Evolutionary conservation across 2,797 vertebrate genomes (phyloP).

Genomic region (Coreius guichenoti): DNA sequence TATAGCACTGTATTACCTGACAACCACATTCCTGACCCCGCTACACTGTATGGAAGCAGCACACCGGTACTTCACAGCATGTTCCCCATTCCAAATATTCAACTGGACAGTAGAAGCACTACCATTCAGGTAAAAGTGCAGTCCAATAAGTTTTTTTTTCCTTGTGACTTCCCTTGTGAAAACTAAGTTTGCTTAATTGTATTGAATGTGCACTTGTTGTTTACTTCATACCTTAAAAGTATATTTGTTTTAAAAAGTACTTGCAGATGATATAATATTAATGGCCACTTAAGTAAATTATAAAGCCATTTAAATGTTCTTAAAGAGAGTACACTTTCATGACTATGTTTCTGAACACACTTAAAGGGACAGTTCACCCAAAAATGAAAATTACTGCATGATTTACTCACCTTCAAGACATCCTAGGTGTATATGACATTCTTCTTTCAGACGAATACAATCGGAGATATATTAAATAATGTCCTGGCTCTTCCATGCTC

Average conservation of each 20-base stretch:
- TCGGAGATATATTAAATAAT: too few relatives aligned
- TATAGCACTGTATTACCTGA: constrained; percentile 84
- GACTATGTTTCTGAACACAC: background rate
- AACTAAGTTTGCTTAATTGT: background rate
- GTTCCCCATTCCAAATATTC: constrained; percentile 67
- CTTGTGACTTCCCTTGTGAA: background rate
- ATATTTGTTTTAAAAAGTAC: background rate
- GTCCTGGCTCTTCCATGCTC: too few relatives aligned
- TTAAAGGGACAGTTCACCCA: too few relatives aligned
- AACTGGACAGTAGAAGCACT: constrained; percentile 66
- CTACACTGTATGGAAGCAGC: constrained; percentile 76
- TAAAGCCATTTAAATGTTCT: too few relatives aligned
- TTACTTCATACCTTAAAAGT: background rate
- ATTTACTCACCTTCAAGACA: too few relatives aligned
- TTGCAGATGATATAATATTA: background rate
- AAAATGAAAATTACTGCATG: too few relatives aligned
- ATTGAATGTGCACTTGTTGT: background rate
- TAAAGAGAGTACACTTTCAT: too few relatives aligned
- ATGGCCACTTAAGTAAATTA: too few relatives aligned
- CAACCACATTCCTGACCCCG: constrained; percentile 73
- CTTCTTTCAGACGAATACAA: too few relatives aligned
- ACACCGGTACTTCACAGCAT: constrained; percentile 74
- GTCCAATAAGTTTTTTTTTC: background rate
- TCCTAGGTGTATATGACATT: too few relatives aligned
- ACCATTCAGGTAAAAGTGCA: constrained; percentile 68